phyloP scores from a whole-genome alignment of 1,140 invertebrate genomes.

The Hetaerina americana region DNA sequence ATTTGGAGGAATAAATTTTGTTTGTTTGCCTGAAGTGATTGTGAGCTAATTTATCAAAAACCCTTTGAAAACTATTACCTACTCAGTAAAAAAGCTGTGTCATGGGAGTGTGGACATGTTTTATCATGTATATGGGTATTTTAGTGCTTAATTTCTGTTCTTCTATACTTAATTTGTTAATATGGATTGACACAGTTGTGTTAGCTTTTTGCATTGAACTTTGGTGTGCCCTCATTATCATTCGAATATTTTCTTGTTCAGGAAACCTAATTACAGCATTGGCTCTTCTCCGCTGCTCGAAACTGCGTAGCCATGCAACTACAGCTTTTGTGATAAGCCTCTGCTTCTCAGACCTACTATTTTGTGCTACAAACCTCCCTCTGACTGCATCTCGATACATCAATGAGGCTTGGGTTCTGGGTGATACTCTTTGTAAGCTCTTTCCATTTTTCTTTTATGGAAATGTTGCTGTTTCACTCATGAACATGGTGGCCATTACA shows the following conservation, averaged over 20 bases:
- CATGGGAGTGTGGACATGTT: too few species aligned
- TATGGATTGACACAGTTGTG: too few species aligned
- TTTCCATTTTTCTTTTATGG: constrained; percentile 84
- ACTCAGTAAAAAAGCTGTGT: too few species aligned
- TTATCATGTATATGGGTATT: too few species aligned
- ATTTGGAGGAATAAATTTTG: too few species aligned
- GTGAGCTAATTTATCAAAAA: too few species aligned
- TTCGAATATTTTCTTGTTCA: constrained; percentile 35
- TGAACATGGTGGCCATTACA: constrained; percentile 82
- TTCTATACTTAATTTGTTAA: too few species aligned
- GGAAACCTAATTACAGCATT: constrained; percentile 70
- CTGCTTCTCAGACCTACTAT: constrained; percentile 72
- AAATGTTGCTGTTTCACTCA: constrained; percentile 71
- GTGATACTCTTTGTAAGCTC: constrained; percentile 59
- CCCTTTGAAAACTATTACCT: too few species aligned
- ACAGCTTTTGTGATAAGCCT: constrained; percentile 78
- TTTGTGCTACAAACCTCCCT: constrained; percentile 71
- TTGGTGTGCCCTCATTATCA: too few species aligned
- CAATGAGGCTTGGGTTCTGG: constrained; percentile 68
- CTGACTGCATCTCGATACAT: constrained; percentile 69
- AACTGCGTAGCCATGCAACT: constrained; percentile 65
- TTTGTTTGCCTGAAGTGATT: too few species aligned
- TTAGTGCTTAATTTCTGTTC: too few species aligned
- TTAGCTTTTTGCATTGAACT: too few species aligned
- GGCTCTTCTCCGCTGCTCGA: constrained; percentile 57